Conservation (phyloP, 2,797 vertebrate genomes). For the Pseudopleuronectes americanus region DNA sequence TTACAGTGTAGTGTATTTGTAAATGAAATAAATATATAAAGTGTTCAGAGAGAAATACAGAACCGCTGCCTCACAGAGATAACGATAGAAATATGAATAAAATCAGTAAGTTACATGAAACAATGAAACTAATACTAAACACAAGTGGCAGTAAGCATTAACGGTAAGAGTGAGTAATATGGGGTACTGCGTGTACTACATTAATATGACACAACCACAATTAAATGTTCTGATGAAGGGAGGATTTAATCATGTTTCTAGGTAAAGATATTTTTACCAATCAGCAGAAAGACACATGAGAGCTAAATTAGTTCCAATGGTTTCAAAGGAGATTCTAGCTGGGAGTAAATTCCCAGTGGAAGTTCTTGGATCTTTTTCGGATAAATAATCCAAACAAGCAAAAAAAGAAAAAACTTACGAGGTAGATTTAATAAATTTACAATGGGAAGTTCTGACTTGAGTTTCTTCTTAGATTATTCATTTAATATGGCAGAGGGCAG, state of each 20-base stretch:
- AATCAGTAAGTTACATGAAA: too few species aligned
- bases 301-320: not conserved
- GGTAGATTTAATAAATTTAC: not conserved
- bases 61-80: too few species aligned
- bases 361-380: not conserved
- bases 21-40: too few species aligned
- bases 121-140: too few species aligned
- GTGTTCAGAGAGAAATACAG: too few species aligned
- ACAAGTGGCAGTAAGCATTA: too few species aligned
- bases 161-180: too few species aligned
- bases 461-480: not conserved
- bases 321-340: not conserved
- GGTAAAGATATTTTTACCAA: not conserved
- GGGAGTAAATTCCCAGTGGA: not conserved
- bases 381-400: not conserved
- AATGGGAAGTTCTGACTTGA: not conserved
- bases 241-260: not conserved
- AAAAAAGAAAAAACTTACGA: not conserved
- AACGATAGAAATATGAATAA: too few species aligned
- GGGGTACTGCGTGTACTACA: too few species aligned
- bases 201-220: too few species aligned
- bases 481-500: not conserved
- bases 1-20: too few species aligned
- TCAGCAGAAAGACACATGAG: not conserved
- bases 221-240: not conserved